These are phyloP conservation scores for Macroglossus sobrinus DNA, from an alignment of 2,113 vertebrate species.

Conservation along the genomic window DNA sequence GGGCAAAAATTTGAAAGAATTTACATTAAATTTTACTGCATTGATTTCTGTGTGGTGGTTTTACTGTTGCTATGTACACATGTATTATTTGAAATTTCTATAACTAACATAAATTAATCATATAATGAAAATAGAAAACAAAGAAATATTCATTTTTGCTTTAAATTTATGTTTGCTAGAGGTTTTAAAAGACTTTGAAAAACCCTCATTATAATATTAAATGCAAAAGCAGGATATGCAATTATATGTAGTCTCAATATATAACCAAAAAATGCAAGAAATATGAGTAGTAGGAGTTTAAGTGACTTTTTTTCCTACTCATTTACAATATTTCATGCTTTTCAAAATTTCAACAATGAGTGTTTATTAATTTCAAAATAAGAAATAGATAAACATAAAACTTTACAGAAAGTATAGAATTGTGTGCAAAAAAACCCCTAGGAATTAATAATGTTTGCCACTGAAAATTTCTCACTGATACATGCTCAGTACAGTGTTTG, in stretches of 20 bases:
- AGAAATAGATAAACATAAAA: background rate
- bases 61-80: constrained; percentile 15
- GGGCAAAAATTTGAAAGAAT: constrained; percentile 15
- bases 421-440: background rate
- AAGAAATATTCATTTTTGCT: constrained; percentile 34
- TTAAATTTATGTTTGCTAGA: constrained; percentile 34
- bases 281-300: constrained; percentile 11
- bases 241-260: background rate
- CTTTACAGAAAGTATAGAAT: background rate
- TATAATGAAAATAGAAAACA: constrained; percentile 44
- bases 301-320: background rate
- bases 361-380: constrained; percentile 39
- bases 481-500: background rate
- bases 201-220: background rate
- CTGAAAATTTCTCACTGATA: background rate
- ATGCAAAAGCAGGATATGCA: constrained; percentile 19
- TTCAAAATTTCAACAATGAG: constrained; percentile 13
- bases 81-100: constrained; percentile 53
- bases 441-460: background rate
- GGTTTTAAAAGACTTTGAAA: constrained; percentile 36
- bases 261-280: background rate
- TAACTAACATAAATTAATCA: constrained; percentile 66
- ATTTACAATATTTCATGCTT: background rate
- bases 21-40: constrained; percentile 20
- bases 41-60: constrained; percentile 15